Evolutionary conservation across 2,797 vertebrate genomes (phyloP).

Genomic region (Odontamblyopus rebecca): DNA sequence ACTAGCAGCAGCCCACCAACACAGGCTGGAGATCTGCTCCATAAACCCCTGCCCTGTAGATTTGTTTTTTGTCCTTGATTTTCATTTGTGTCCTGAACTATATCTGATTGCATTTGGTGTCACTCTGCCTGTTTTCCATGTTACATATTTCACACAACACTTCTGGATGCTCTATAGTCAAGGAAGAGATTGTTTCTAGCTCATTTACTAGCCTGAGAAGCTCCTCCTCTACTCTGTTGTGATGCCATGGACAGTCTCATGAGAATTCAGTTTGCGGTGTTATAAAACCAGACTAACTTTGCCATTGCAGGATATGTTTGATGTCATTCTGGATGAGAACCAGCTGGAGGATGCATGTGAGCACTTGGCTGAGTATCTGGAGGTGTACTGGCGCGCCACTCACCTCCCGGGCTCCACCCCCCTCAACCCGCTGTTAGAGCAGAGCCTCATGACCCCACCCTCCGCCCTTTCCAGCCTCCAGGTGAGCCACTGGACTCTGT

Average conservation of each 20-base stretch:
- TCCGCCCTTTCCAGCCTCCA: constrained; percentile 88
- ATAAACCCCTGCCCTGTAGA: too few species aligned
- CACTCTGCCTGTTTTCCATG: too few species aligned
- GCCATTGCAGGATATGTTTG: constrained; percentile 87
- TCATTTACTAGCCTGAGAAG: too few species aligned
- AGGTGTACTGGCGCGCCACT: constrained; percentile 94
- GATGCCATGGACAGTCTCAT: neutral
- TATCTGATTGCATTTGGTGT: too few species aligned
- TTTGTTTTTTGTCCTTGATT: too few species aligned
- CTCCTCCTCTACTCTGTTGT: too few species aligned
- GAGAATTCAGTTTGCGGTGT: neutral
- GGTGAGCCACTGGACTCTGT: constrained; percentile 66
- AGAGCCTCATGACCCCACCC: constrained; percentile 83
- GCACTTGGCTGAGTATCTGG: constrained; percentile 91
- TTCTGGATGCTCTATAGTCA: too few species aligned
- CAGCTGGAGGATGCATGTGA: constrained; percentile 94
- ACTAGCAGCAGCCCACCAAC: too few species aligned
- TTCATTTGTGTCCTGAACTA: too few species aligned
- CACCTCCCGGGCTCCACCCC: constrained; percentile 84
- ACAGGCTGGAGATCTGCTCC: too few species aligned
- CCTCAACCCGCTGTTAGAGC: constrained; percentile 80
- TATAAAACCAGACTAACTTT: neutral
- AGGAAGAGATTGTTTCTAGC: too few species aligned
- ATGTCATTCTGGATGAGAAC: constrained; percentile 96
- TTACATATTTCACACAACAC: too few species aligned